Conservation (phyloP, 2,113 vertebrate genomes). For the Oxyura jamaicensis region DNA sequence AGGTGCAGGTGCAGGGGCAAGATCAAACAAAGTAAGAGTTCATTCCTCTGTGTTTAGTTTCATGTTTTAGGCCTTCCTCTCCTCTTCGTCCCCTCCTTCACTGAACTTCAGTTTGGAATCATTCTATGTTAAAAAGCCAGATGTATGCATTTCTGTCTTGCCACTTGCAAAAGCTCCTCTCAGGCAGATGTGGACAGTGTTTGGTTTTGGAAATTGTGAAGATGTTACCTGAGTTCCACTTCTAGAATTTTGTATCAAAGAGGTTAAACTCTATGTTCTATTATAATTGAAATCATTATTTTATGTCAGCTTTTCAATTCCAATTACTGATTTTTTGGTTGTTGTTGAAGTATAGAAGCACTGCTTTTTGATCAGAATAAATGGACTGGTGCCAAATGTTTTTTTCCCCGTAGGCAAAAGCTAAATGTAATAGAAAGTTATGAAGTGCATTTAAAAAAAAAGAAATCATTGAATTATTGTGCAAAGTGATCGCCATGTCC, state of each 20-base stretch:
- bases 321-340: not conserved
- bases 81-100: not conserved
- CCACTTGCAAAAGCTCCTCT: not conserved
- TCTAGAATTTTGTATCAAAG: not conserved
- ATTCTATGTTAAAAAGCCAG: not conserved
- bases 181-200: not conserved
- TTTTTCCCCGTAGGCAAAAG: not conserved
- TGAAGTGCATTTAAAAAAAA: accelerated
- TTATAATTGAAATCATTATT: not conserved
- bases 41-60: not conserved
- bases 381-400: not conserved
- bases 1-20: constrained; percentile 86
- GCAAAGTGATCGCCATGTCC: not conserved
- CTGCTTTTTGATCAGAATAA: not conserved
- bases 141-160: not conserved
- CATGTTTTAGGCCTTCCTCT: not conserved
- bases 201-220: not conserved
- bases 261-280: not conserved
- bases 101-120: not conserved
- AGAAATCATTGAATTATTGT: not conserved
- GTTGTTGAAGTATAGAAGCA: not conserved
- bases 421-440: not conserved
- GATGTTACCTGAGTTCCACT: not conserved
- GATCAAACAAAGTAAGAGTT: constrained; percentile 89
- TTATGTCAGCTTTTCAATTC: not conserved